These are phyloP conservation scores for Conistra vaccinii DNA, from an alignment of 2,888 invertebrate species.

Conservation along the genomic window DNA sequence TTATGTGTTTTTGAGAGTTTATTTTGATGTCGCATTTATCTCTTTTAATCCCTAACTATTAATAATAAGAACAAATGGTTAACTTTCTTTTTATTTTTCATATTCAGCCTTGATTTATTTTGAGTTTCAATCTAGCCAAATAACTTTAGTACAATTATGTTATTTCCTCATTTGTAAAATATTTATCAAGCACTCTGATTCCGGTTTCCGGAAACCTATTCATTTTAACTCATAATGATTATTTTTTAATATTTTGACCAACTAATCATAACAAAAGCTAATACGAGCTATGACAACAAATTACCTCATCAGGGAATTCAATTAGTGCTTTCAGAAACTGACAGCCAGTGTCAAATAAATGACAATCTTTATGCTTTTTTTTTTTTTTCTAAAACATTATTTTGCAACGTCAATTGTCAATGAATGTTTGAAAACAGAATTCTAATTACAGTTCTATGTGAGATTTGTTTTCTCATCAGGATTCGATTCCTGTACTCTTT, in stretches of 20 bases:
- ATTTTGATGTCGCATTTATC: neutral
- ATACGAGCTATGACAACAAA: neutral
- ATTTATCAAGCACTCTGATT: neutral
- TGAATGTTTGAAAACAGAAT: neutral
- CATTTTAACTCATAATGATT: neutral
- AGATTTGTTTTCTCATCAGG: slow-evolving; percentile 8
- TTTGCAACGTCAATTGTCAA: neutral
- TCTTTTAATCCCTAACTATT: neutral
- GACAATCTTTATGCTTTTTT: neutral
- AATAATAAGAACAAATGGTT: neutral
- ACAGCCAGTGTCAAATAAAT: neutral
- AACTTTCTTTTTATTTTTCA: neutral
- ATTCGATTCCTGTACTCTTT: slow-evolving; percentile 10
- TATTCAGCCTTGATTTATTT: neutral
- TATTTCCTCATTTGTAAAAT: neutral
- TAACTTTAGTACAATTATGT: no score
- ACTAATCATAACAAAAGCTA: neutral
- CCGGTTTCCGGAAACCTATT: neutral
- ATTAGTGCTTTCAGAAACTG: neutral
- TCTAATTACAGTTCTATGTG: neutral
- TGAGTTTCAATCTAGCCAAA: neutral
- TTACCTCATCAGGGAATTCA: no score
- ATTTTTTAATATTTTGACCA: slow-evolving; percentile 6
- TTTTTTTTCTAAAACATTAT: neutral
- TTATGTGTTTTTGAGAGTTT: neutral